Conservation (phyloP, 2,797 vertebrate species). For the Neosilurus mollespiculum region DNA sequence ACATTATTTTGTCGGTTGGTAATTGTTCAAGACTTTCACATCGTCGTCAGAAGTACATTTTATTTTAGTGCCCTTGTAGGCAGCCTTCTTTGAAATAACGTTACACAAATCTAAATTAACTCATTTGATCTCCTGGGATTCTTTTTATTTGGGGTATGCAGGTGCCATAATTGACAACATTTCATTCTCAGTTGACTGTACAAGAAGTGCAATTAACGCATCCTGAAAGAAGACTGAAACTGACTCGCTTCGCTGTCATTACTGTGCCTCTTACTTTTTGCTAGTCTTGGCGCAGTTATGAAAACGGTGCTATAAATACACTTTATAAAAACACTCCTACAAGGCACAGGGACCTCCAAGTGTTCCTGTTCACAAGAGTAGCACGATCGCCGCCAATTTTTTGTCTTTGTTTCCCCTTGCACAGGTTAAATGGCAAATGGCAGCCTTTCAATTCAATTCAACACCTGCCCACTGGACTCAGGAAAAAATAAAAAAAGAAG, state of each 20-base stretch:
- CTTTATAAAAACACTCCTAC: slow-evolving; percentile 52
- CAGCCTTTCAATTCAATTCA: slow-evolving; percentile 63
- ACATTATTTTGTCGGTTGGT: background rate
- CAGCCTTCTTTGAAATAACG: background rate
- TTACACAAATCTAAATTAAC: slow-evolving; percentile 21
- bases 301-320: slow-evolving; percentile 67
- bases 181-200: slow-evolving; percentile 25
- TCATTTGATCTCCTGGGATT: slow-evolving; percentile 15
- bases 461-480: slow-evolving; percentile 57
- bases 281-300: slow-evolving; percentile 53
- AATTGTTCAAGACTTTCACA: background rate
- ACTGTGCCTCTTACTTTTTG: slow-evolving; percentile 38
- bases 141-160: slow-evolving; percentile 26
- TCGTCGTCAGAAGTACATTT: background rate
- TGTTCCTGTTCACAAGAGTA: slow-evolving; percentile 61
- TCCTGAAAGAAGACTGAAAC: slow-evolving; percentile 60
- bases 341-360: slow-evolving; percentile 55
- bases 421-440: slow-evolving; percentile 56
- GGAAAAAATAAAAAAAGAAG: slow-evolving; percentile 18
- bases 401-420: slow-evolving; percentile 33
- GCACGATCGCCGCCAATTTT: slow-evolving; percentile 51
- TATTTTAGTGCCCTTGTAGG: background rate
- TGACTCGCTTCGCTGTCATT: slow-evolving; percentile 51
- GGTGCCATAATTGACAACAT: slow-evolving; percentile 23
- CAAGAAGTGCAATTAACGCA: slow-evolving; percentile 63